phyloP scores from a whole-genome alignment of 1,140 invertebrate species.

The Eupristina koningsbergeri region DNA sequence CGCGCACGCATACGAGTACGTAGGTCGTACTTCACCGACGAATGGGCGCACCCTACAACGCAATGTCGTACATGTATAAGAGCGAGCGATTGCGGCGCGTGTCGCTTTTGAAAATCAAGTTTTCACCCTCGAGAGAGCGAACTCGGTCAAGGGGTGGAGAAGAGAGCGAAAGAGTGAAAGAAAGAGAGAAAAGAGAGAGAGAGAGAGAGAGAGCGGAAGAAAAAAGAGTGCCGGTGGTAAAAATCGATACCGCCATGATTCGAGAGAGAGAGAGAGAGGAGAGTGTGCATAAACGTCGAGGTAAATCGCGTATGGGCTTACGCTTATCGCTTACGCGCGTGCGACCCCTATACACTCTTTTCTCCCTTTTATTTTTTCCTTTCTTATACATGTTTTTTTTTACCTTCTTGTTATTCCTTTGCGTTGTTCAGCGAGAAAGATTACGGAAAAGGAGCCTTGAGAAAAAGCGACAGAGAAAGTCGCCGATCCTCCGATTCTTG shows the following conservation, averaged over 20 bases:
- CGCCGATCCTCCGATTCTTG: neutral
- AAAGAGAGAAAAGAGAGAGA: neutral
- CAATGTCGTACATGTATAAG: slow-evolving; percentile 6
- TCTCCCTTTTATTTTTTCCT: neutral
- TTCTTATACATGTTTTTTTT: neutral
- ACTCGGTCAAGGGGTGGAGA: slow-evolving; percentile 46
- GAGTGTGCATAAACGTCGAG: slow-evolving; percentile 42
- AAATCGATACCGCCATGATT: slow-evolving; percentile 53
- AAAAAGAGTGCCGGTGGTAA: slow-evolving; percentile 22
- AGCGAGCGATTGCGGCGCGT: slow-evolving; percentile 16
- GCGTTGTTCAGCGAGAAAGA: slow-evolving; percentile 43
- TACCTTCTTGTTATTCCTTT: neutral
- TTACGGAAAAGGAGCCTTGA: slow-evolving; percentile 33
- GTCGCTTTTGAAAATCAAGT: slow-evolving; percentile 50
- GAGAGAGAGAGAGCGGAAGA: slow-evolving; percentile 31
- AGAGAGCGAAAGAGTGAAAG: slow-evolving; percentile 19
- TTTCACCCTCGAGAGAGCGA: slow-evolving; percentile 39
- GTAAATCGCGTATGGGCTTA: slow-evolving; percentile 47
- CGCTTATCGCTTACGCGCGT: slow-evolving; percentile 14
- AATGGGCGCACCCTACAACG: slow-evolving; percentile 15
- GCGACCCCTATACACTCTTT: slow-evolving; percentile 6
- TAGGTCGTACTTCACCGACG: neutral
- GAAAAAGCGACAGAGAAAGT: neutral
- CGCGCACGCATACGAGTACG: neutral
- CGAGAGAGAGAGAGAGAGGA: slow-evolving; percentile 20